Base-by-base conservation (phyloP, 2,888 invertebrate genomes). In the Troglohyphantes excavatus region DNA sequence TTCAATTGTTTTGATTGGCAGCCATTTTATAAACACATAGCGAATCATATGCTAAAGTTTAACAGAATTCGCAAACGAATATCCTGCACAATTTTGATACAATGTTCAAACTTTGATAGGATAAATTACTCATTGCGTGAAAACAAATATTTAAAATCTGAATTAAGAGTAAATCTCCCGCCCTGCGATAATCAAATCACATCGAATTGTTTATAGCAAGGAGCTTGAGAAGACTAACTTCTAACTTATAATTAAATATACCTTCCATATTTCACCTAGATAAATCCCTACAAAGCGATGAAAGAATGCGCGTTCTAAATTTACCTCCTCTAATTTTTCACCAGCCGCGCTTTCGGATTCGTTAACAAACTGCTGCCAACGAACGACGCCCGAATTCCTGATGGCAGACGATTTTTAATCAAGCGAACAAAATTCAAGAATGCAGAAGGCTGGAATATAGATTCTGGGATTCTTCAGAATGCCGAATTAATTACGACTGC, bases 351-450 rank as follows among this genome's bases (percentile, higher is more conserved):
- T 70, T 33, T 70, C 39, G 23, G 72, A 72, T 72, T 72, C 72
- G 72, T 46, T 72, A 72, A 72, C 72, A 72, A 72, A 76, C 33
- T 76, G 21, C 61, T 76, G 61, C 75, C 59, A 76, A 76, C 27
- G 21, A 73, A 73, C 27, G 21, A 73, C 53, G 27, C 61, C 21
- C 11, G 29, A 21, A 59, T 61, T 76, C 61, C 59, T 33, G 23
- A 27, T 9, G 0, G 29, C 33, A 33, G 39, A 76, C 21, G 75
- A 76, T 61, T 76, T 59, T 76, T 59, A 59, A 76, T 76, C 61
- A 76, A 75, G 75, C 75, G 33, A 59, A 76, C 75, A 59, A 76
- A 76, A 76, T 59, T 33, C 61, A 29, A 76, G 61, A 76, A 76
- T 76, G 21, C 29, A 53, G 73, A 26, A 59, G 29, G 26, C 61